Evolutionary conservation across 2,888 invertebrate genomes (phyloP), one percentile per base, ranked within the genome.

Genomic region (Glomeris marginata): DNA sequence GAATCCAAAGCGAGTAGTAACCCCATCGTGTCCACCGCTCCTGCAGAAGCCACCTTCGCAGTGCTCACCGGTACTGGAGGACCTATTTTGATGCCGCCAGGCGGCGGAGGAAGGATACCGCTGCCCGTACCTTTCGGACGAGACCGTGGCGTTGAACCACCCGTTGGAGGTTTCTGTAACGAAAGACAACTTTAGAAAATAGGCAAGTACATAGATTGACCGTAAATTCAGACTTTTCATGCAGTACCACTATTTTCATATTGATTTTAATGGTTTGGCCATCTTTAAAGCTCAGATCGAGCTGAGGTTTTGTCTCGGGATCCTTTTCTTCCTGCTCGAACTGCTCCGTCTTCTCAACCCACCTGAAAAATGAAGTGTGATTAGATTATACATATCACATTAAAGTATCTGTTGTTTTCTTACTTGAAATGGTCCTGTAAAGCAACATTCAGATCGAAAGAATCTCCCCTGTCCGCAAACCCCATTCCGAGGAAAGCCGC

Each of bases 251-350:
- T 57, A 91, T 90, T 71, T 90, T 87, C 84, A 98, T 90, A 65
- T 95, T 98, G 54, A 98, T 94, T 72, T 92, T 97, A 58, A 99
- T 98, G 1, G 97, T 99, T 73, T 99, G 92, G 18, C 98, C 98
- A 64, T 97, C 97, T 65, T 99, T 99, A 66, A 99, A 97, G 45
- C 94, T 85, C 49, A 98, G 75, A 73, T 98, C 95, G 40, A 98
- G 72, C 60, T 88, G 82, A 59, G 74, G 73, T 50, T 77, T 78
- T 61, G 77, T 77, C 61, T 81, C 80, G 36, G 67, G 60, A 21
- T 61, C 59, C 47, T 64, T 62, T 47, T 60, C 55, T 65, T 87
- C 85, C 62, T 84, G 83, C 61, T 78, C 81, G 55, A 83, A 78
- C 67, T 83, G 79, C 64, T 82, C 80, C 56, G 78, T 80, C 66